These are phyloP conservation scores for Lampropteryx suffumata DNA, from an alignment of 2,888 invertebrate genomes.

Conservation along the genomic window DNA sequence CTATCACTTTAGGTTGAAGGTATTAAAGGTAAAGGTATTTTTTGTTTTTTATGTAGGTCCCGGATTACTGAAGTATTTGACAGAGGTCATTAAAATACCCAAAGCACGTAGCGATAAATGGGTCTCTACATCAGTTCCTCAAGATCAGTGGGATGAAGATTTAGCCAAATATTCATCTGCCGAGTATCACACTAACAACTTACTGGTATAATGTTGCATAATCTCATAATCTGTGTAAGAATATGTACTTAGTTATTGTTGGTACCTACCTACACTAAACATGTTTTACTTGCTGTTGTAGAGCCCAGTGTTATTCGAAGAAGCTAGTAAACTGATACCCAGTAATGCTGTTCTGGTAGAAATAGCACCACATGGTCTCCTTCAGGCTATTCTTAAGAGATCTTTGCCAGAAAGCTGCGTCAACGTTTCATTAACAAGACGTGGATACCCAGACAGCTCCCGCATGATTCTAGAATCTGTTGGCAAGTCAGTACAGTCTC, in stretches of 20 bases:
- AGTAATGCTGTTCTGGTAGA: constrained; percentile 90
- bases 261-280: no score
- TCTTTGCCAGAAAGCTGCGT: constrained; percentile 84
- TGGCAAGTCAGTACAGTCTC: constrained; percentile 50
- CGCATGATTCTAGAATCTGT: constrained; percentile 81
- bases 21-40: no score
- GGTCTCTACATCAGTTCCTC: constrained; percentile 91
- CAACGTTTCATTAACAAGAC: constrained; percentile 88
- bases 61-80: constrained; percentile 81
- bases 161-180: constrained; percentile 84
- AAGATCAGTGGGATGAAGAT: constrained; percentile 79
- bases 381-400: constrained; percentile 87
- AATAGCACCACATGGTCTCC: constrained; percentile 92
- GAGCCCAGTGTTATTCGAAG: constrained; percentile 88
- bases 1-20: not conserved
- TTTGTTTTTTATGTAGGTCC: constrained; percentile 55
- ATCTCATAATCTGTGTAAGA: not conserved
- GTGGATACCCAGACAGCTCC: constrained; percentile 83
- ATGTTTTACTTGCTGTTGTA: constrained; percentile 26
- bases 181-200: constrained; percentile 92
- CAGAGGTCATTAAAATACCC: constrained; percentile 82
- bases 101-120: constrained; percentile 86
- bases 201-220: constrained; percentile 71
- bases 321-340: constrained; percentile 88
- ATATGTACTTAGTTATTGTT: not conserved